A percentile compares a stretch with the other conserved stretches of the same genome.
phyloP scores from a whole-genome alignment of 2,797 vertebrate genomes.

The Channallabes apus region DNA sequence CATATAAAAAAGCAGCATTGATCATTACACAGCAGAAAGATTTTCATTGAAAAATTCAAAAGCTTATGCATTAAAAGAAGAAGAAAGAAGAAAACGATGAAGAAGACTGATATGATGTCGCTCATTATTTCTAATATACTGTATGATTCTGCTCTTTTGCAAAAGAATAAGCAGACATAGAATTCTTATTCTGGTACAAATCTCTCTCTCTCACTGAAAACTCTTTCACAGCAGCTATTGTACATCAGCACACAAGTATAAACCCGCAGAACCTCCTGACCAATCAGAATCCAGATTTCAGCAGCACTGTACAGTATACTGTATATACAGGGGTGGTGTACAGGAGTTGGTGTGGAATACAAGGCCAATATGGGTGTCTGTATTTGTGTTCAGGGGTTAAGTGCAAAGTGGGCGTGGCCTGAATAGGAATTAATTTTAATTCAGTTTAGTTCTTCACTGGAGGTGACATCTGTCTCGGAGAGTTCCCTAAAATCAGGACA shows the following conservation, averaged over 20 bases:
- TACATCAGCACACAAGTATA: neutral
- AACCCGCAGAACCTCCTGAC: neutral
- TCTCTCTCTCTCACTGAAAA: neutral
- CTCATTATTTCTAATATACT: slow-evolving; percentile 19
- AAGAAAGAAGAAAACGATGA: neutral
- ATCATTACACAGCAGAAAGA: neutral
- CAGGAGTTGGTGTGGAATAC: too few species aligned
- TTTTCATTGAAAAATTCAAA: neutral
- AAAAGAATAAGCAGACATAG: neutral
- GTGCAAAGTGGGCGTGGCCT: neutral
- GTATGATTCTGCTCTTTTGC: neutral
- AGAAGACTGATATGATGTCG: neutral
- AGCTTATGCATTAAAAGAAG: neutral
- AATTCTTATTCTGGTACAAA: neutral
- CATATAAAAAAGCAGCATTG: too few species aligned
- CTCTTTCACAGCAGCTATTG: neutral
- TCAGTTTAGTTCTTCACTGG: too few species aligned
- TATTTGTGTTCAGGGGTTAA: neutral
- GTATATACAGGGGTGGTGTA: neutral
- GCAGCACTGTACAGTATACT: neutral
- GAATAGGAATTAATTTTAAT: neutral
- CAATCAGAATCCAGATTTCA: neutral
- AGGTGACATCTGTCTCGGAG: too few species aligned
- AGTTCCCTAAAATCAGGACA: too few species aligned
- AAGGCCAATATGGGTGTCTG: neutral